Conservation (phyloP, 2,113 vertebrate genomes). For the Pyxicephalus adspersus region DNA sequence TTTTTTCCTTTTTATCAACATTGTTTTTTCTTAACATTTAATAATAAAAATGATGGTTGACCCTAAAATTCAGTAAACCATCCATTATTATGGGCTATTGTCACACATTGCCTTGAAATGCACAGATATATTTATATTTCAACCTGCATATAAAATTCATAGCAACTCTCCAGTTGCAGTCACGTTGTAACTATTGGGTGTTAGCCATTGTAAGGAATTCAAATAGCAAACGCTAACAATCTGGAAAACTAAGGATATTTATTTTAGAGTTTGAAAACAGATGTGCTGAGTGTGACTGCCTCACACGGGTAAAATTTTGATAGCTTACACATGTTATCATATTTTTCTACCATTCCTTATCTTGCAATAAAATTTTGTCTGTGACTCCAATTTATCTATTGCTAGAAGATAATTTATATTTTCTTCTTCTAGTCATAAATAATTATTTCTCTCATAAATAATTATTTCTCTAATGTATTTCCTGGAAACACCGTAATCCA, state of each 20-base stretch:
- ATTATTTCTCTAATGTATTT: background rate
- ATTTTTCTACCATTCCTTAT: slow-evolving; percentile 63
- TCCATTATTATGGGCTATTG: background rate
- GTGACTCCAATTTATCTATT: background rate
- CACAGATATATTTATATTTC: background rate
- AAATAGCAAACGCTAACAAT: slow-evolving; percentile 62
- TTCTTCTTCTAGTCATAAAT: background rate
- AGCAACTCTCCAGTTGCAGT: slow-evolving; percentile 54
- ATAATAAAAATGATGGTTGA: background rate
- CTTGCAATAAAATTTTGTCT: slow-evolving; percentile 30
- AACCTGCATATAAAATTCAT: slow-evolving; percentile 58
- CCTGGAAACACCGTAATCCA: background rate
- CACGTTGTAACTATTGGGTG: slow-evolving; percentile 64
- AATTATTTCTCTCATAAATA: background rate
- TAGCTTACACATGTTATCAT: slow-evolving; percentile 60
- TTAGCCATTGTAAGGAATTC: slow-evolving; percentile 64
- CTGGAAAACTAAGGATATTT: slow-evolving; percentile 53
- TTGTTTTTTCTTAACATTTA: slow-evolving; percentile 5
- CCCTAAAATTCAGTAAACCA: background rate
- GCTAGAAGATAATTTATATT: background rate
- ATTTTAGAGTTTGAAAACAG: slow-evolving; percentile 59
- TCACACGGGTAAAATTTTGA: slow-evolving; percentile 60
- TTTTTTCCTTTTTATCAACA: slow-evolving; percentile 10
- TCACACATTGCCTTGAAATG: background rate
- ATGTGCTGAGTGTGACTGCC: slow-evolving; percentile 59